Evolutionary conservation across 2,888 invertebrate genomes (phyloP), one percentile per base, ranked within the genome.

Genomic region (Rhagonycha fulva): DNA sequence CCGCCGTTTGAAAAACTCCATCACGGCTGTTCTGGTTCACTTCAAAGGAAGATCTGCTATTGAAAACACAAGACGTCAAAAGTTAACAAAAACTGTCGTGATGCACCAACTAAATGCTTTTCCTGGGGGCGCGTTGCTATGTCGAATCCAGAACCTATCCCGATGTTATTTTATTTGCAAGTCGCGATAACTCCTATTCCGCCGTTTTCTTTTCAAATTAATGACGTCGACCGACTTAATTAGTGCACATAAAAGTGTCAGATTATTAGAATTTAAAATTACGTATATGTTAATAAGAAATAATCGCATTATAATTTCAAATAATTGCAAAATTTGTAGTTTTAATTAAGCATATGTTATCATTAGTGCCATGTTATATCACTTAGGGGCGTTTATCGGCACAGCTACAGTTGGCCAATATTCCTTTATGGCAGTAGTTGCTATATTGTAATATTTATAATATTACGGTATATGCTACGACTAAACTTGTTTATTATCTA

Each of bases 341-440:
- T 78, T 78, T 78, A 78, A 78, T 78, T 78, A 76, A 73, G 28
- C 76, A 62, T 76, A 76, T 72, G 71, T 76, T 78, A 78, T 76
- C 78, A 78, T 76, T 76, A 76, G 69, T 74, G 78, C 75, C 73
- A 74, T 74, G 72, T 77, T 75, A 76, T 78, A 76, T 76, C 73
- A 76, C 74, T 78, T 76, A 71, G 60, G 69, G 62, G 69, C 76
- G 71, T 71, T 78, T 78, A 78, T 78, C 78, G 78, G 70, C 62
- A 69, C 68, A 71, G 75, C 71, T 76, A 74, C 78, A 78, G 78
- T 76, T 77, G 78, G 75, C 76, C 73, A 76, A 78, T 78, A 71
- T 72, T 76, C 72, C 67, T 77, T 75, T 74, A 74, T 77, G 69
- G 68, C 68, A 60, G 69, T 69, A 69, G 77, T 72, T 75, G 70